Base-by-base conservation (phyloP, 1,140 invertebrate genomes). In the Idris sp. region DNA sequence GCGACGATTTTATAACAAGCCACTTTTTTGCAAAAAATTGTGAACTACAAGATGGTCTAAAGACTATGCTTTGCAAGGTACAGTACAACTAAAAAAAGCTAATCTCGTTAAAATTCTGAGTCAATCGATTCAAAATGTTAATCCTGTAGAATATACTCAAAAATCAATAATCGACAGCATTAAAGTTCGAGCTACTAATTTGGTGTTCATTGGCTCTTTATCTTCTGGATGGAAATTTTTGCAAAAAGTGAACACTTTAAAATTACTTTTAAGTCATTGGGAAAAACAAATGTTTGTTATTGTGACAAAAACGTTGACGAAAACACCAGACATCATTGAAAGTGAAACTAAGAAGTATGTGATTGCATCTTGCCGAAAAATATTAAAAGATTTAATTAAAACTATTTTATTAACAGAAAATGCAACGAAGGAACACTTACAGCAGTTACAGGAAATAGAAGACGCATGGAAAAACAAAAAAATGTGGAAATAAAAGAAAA, bases 11-110 rank as follows among this genome's bases (percentile, higher is more conserved):
- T 49, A 49, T 8, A 41, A 41, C 0, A 49, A 61, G 18, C 26
- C 58, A 0, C 6, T 54, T 0, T 54, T 54, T 30, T 40, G 13
- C 13, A 8, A n/a, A 28, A 10, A 25, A 1, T 18, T 54, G 6
- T 40, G 49, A 2, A 0, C 13, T n/a, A 11, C 2, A 18, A 40
- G 49, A 28, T 54, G 49, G 49, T 30, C 25, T 0, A 54, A 54
- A 41, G 14, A 7, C 0, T 36, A 36, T 36, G 46, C 46, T 10
- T 22, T 49, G 16, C 9, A 49, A 49, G 41, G 25, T 44, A 28
- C 1, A 1, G 3, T 30, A 28, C 22, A 28, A 11, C 3, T 16
- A 9, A 38, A 38, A 38, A 2, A 6, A 9, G n/a, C 28, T 6
- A n/a, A 9, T 9, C 2, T 30, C 28, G 9, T n/a, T 9, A 4